phyloP scores from a whole-genome alignment of 2,113 vertebrate genomes.

The Rhinogobius similis region DNA sequence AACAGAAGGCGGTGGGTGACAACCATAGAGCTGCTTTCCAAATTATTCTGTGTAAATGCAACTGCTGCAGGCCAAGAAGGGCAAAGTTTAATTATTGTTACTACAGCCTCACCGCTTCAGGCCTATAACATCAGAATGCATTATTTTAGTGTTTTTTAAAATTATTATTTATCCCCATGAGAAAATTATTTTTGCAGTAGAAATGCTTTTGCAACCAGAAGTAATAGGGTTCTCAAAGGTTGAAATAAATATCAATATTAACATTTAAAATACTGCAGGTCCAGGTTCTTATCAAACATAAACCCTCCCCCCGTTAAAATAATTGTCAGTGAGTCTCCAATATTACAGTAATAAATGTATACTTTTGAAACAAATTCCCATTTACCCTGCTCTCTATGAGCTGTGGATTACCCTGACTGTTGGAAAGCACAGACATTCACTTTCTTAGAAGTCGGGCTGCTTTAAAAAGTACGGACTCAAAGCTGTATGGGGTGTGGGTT shows the following conservation, averaged over 20 bases:
- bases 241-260: not conserved
- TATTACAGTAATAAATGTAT: not conserved
- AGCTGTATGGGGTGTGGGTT: conserved; percentile 38
- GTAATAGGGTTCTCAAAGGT: not conserved
- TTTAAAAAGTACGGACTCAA: conserved; percentile 7
- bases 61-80: not conserved
- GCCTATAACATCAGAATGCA: not conserved
- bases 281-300: not conserved
- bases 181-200: not conserved
- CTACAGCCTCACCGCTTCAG: not conserved
- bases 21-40: conserved; percentile 30
- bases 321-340: not conserved
- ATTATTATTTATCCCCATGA: not conserved
- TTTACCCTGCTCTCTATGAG: not conserved
- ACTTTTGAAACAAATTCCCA: not conserved
- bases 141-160: too few relatives aligned
- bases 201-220: not conserved
- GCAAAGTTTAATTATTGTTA: not conserved
- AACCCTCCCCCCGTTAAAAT: not conserved
- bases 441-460: conserved; percentile 59
- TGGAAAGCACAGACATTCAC: conserved; percentile 43
- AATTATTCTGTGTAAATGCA: not conserved
- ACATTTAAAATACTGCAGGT: not conserved
- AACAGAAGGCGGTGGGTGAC: conserved; percentile 14
- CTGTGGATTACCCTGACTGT: conserved; percentile 8